phyloP scores from a whole-genome alignment of 2,797 vertebrate genomes.

The Danio albolineatus region DNA sequence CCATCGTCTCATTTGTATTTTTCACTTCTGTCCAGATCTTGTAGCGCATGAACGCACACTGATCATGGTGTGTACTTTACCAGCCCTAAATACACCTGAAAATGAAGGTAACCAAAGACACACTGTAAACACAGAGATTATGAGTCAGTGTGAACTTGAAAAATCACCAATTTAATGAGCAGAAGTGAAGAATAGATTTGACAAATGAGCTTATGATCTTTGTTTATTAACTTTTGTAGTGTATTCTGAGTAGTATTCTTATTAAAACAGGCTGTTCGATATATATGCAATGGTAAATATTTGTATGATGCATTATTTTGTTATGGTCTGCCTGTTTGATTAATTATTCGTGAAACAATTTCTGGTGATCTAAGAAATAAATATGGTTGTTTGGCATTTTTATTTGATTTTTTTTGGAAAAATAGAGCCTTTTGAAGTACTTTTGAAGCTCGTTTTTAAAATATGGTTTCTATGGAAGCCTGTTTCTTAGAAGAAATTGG shows the following conservation, averaged over 20 bases:
- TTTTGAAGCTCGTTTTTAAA: neutral
- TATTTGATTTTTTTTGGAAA: neutral
- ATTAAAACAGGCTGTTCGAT: too few species aligned
- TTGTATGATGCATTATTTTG: too few species aligned
- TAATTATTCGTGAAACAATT: too few species aligned
- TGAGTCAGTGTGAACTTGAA: neutral
- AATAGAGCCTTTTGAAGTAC: neutral
- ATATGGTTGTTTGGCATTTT: neutral
- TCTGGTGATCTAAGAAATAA: neutral
- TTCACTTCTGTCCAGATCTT: neutral
- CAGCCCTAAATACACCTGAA: neutral
- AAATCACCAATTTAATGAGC: neutral
- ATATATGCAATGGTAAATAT: too few species aligned
- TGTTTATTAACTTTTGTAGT: too few species aligned
- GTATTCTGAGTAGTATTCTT: too few species aligned
- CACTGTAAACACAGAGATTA: neutral
- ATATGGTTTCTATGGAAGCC: too few species aligned
- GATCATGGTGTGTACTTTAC: neutral
- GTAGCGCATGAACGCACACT: neutral
- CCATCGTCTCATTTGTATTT: neutral
- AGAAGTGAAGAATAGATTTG: neutral
- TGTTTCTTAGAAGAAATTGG: too few species aligned
- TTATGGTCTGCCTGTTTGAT: too few species aligned
- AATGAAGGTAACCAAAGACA: slow-evolving; percentile 2
- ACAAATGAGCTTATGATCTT: too few species aligned